Evolutionary conservation across 2,113 vertebrate genomes (phyloP).

Genomic region (Rhea pennata): DNA sequence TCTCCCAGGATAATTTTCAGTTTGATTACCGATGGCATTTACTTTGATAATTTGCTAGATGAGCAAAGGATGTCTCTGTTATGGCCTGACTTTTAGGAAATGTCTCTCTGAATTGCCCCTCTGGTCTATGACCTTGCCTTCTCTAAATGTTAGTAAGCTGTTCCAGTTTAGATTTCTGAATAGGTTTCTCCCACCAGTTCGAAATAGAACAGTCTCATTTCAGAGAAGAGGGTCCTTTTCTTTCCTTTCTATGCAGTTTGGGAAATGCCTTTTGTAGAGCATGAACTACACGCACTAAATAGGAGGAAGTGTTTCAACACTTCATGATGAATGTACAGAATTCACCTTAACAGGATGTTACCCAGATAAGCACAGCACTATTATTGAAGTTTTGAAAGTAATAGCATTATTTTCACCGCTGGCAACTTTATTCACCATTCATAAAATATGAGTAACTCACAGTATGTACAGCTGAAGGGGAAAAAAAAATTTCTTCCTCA

Average conservation of each 20-base stretch:
- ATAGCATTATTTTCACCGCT: not conserved
- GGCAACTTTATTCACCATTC: not conserved
- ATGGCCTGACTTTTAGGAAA: not conserved
- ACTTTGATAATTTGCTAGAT: not conserved
- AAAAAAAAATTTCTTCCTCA: not conserved
- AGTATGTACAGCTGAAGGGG: not conserved
- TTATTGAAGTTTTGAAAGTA: not conserved
- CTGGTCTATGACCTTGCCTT: not conserved
- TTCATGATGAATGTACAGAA: not conserved
- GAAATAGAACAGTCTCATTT: not conserved
- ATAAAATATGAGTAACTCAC: not conserved
- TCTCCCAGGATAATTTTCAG: not conserved
- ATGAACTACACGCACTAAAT: not conserved
- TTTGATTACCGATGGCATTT: not conserved
- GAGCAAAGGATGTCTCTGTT: not conserved
- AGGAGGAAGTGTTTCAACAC: not conserved
- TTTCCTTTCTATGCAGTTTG: not conserved
- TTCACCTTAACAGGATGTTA: not conserved
- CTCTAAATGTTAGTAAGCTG: not conserved
- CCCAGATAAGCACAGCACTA: not conserved
- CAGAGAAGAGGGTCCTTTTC: not conserved
- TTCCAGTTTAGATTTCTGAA: not conserved
- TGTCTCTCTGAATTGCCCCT: not conserved
- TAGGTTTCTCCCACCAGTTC: not conserved
- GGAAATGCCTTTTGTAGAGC: not conserved